Conservation (phyloP, 2,113 vertebrate genomes). For the Centrocercus urophasianus region DNA sequence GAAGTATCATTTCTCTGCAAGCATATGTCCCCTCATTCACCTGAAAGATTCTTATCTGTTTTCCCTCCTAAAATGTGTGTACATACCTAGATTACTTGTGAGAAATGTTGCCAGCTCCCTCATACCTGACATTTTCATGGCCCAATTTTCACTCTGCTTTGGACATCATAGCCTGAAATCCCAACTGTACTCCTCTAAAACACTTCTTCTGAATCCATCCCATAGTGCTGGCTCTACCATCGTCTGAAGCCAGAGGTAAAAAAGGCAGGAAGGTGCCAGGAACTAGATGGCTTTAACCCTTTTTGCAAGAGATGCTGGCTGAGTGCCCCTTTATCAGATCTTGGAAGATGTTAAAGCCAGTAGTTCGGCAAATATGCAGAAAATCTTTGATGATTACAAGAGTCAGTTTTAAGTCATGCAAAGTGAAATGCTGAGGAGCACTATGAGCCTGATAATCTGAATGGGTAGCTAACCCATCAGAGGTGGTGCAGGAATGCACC, state of each 20-base stretch:
- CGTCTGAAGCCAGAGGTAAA: not conserved
- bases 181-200: not conserved
- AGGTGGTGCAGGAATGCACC: not conserved
- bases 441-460: not conserved
- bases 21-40: conserved; percentile 44
- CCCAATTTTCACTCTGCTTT: not conserved
- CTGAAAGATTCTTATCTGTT: conserved; percentile 51
- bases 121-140: not conserved
- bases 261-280: not conserved
- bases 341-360: not conserved
- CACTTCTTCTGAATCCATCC: not conserved
- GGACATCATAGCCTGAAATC: not conserved
- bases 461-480: not conserved
- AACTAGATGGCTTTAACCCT: not conserved
- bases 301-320: not conserved
- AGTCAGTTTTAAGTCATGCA: not conserved
- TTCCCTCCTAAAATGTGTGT: conserved; percentile 31
- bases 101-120: not conserved
- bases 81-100: not conserved
- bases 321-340: not conserved
- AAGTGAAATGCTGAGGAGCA: not conserved
- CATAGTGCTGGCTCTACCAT: not conserved
- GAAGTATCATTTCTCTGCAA: conserved; percentile 11
- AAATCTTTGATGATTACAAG: not conserved
- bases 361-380: not conserved